Conservation (phyloP, 2,888 invertebrate genomes). For the Pristionchus fissidentatus region DNA sequence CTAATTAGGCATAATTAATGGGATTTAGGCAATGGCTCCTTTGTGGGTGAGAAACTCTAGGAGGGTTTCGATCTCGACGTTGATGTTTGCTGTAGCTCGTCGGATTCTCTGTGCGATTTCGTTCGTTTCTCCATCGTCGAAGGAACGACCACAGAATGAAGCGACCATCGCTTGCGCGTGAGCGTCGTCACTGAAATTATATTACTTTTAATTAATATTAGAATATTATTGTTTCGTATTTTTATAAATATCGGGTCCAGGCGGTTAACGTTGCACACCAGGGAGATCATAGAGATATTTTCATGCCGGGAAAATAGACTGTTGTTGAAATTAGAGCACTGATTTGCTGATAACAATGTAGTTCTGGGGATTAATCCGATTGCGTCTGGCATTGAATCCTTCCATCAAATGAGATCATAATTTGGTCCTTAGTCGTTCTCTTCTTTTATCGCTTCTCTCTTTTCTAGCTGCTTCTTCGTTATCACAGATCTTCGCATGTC, state of each 20-base stretch:
- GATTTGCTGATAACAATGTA: conserved; percentile 3
- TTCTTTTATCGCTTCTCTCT: background rate
- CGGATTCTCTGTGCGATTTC: conserved; percentile 75
- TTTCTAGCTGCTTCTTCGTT: background rate
- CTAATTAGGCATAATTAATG: background rate
- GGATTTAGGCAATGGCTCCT: conserved; percentile 67
- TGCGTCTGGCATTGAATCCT: background rate
- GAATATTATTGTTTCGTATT: no score
- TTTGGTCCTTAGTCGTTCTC: conserved; percentile 35
- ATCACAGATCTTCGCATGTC: no score
- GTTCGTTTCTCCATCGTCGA: conserved; percentile 76
- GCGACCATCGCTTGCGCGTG: conserved; percentile 76
- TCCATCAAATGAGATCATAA: background rate
- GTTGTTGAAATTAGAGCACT: background rate
- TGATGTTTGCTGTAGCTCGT: conserved; percentile 75
- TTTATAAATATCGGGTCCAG: no score
- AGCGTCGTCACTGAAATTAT: conserved; percentile 72
- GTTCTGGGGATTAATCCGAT: no score
- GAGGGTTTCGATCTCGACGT: conserved; percentile 75
- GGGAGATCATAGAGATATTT: background rate
- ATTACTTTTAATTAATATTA: no score
- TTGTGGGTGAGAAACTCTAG: conserved; percentile 75
- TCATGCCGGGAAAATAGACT: background rate
- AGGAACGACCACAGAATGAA: conserved; percentile 75
- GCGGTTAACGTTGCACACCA: no score